Percentiles rank a stretch among this genome's conserved stretches.
These are phyloP conservation scores for Clunio marinus DNA, from an alignment of 2,888 invertebrate genomes.

Conservation along the genomic window DNA sequence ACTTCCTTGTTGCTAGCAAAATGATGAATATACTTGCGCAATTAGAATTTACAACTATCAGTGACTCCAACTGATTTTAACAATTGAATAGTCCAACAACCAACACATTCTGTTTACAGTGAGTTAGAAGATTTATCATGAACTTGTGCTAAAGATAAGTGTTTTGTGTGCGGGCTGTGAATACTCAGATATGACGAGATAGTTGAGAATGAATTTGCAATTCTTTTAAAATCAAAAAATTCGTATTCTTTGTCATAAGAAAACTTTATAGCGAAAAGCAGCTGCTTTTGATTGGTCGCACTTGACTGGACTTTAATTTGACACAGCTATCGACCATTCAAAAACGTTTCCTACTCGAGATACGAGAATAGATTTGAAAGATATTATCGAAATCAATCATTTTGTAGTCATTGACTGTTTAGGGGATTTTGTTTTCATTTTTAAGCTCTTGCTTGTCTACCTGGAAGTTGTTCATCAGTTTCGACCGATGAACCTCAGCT, in stretches of 20 bases:
- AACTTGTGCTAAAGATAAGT: background rate
- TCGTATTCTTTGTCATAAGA: slow-evolving; percentile 10
- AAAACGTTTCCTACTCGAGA: background rate
- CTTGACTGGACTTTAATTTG: background rate
- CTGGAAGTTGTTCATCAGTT: too few relatives aligned
- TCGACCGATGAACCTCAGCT: too few relatives aligned
- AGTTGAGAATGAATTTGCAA: slow-evolving; percentile 1
- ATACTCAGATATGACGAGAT: background rate
- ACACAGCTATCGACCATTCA: background rate
- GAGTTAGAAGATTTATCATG: background rate
- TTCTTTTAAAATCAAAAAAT: too few relatives aligned
- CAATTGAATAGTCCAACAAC: too few relatives aligned
- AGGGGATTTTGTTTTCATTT: too few relatives aligned
- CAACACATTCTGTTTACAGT: background rate
- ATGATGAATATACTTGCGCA: background rate
- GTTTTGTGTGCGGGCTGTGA: background rate
- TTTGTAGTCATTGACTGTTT: background rate
- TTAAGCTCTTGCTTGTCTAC: too few relatives aligned
- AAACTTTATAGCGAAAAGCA: background rate
- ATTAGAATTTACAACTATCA: slow-evolving; percentile 17
- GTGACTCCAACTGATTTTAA: background rate
- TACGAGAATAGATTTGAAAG: background rate
- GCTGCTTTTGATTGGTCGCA: background rate
- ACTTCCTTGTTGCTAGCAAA: background rate
- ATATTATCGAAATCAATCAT: background rate